Evolutionary conservation across 2,113 vertebrate genomes (phyloP).

Genomic region (Tragelaphus imberbis): DNA sequence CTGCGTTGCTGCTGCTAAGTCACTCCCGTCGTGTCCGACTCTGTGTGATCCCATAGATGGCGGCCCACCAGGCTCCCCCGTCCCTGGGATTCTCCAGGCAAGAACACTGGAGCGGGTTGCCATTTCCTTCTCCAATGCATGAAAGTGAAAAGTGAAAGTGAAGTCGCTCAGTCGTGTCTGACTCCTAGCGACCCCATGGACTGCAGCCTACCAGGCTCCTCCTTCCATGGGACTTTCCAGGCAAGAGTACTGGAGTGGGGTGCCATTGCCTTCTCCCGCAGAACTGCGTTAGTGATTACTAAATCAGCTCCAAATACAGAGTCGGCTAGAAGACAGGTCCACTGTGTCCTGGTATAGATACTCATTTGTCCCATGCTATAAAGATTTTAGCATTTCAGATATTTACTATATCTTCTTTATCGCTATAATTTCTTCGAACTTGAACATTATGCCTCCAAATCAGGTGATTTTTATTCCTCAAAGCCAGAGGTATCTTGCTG

Average conservation of each 20-base stretch:
- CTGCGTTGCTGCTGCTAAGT: neutral
- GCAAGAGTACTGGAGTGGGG: too few relatives aligned
- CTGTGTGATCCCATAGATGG: too few relatives aligned
- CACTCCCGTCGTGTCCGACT: too few relatives aligned
- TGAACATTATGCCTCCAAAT: conserved; percentile 3
- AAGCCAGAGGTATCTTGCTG: neutral
- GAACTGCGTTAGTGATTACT: conserved; percentile 37
- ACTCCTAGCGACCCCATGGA: too few relatives aligned
- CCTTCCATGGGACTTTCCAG: too few relatives aligned
- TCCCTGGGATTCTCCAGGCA: too few relatives aligned
- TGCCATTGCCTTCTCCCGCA: neutral
- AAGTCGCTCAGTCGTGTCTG: too few relatives aligned
- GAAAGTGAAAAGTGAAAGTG: too few relatives aligned
- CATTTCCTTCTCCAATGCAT: too few relatives aligned
- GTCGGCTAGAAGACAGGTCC: neutral
- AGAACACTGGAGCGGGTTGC: too few relatives aligned
- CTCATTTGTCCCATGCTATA: neutral
- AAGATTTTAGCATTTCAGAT: neutral
- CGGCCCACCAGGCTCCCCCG: too few relatives aligned
- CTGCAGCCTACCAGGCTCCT: too few relatives aligned
- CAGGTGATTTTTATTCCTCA: neutral
- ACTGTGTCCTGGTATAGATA: neutral
- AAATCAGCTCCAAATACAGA: neutral
- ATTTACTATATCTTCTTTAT: neutral
- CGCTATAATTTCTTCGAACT: neutral